Percentiles rank a stretch among this genome's conserved stretches.
Conservation (phyloP, 2,888 invertebrate species). For the Lepas anatifera region DNA sequence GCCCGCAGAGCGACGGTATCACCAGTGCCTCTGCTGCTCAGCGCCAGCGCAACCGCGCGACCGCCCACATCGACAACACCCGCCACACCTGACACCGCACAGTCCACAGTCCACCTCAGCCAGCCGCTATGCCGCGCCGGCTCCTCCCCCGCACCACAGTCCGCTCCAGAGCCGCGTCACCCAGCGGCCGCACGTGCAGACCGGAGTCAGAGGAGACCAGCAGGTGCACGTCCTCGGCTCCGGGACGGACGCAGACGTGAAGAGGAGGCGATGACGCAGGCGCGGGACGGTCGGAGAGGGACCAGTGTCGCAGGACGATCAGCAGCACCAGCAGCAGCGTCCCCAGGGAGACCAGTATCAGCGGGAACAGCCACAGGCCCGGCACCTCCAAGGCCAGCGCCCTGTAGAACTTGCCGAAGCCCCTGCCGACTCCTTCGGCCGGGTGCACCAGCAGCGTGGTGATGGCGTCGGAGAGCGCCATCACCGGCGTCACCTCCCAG, state of each 20-base stretch:
- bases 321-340: background rate
- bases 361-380: background rate
- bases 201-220: background rate
- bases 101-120: too few relatives aligned
- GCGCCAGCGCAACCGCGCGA: too few relatives aligned
- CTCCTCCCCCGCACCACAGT: background rate
- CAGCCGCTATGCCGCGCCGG: too few relatives aligned
- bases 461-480: constrained; percentile 17
- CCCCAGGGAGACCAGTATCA: background rate
- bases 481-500: constrained; percentile 21
- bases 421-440: constrained; percentile 14
- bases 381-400: background rate
- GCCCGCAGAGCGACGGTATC: too few relatives aligned
- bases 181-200: background rate
- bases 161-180: background rate
- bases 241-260: background rate
- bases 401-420: constrained; percentile 8
- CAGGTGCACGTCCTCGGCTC: background rate
- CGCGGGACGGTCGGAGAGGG: background rate
- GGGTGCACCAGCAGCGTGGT: constrained; percentile 20
- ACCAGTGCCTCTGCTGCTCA: too few relatives aligned
- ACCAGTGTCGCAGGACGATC: background rate
- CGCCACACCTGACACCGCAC: too few relatives aligned
- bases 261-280: background rate
- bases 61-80: too few relatives aligned